Evolutionary conservation across 2,113 vertebrate genomes (phyloP).

Genomic region (Thalassarche chlororhynchos): DNA sequence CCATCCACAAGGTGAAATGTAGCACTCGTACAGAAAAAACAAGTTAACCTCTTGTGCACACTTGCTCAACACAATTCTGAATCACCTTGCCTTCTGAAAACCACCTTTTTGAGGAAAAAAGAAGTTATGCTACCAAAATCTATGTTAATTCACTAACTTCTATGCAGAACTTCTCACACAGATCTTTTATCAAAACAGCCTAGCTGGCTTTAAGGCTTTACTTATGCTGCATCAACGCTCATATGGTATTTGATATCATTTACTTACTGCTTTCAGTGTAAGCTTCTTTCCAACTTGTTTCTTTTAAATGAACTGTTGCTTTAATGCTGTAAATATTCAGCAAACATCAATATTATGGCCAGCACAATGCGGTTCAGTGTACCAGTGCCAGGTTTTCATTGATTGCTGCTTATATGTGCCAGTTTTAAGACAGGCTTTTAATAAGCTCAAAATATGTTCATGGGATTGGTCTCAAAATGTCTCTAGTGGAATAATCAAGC

Average conservation of each 20-base stretch:
- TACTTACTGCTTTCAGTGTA: conserved; percentile 12
- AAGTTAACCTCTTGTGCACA: not conserved
- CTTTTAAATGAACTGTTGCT: conserved; percentile 43
- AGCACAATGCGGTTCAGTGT: conserved; percentile 32
- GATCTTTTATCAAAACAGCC: not conserved
- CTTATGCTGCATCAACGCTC: not conserved
- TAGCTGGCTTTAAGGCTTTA: not conserved
- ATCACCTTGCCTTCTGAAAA: not conserved
- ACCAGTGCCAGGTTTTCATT: conserved; percentile 50
- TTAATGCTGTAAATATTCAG: conserved; percentile 36
- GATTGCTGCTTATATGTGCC: conserved; percentile 50
- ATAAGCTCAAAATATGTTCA: conserved; percentile 66
- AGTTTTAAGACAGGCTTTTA: conserved; percentile 66
- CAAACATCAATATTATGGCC: conserved; percentile 59
- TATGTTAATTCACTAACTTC: not conserved
- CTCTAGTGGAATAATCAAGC: conserved; percentile 53
- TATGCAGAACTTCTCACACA: not conserved
- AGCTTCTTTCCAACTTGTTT: conserved; percentile 25
- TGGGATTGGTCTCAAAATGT: conserved; percentile 59
- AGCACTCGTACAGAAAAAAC: not conserved
- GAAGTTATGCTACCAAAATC: not conserved
- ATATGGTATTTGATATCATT: conserved; percentile 2
- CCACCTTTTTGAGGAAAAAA: not conserved
- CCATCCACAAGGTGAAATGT: not conserved
- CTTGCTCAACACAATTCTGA: not conserved